Evolutionary conservation across 1,140 invertebrate species (phyloP).

Genomic region (Bombyx mandarina): DNA sequence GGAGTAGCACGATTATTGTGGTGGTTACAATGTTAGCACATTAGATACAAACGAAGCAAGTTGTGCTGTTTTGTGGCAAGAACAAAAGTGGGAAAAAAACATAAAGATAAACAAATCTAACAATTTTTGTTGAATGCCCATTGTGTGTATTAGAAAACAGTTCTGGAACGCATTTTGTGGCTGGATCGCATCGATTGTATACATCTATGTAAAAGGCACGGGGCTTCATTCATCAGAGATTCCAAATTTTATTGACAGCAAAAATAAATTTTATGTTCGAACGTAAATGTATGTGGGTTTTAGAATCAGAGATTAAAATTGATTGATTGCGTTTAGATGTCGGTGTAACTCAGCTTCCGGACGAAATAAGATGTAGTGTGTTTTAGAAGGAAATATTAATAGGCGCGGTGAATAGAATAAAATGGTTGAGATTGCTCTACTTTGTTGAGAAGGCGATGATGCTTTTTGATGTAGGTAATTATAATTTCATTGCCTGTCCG

Average conservation of each 20-base stretch:
- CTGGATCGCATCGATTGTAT: constrained; percentile 6
- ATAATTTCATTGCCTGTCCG: no score
- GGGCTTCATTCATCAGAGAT: constrained; percentile 9
- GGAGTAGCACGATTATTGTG: no score
- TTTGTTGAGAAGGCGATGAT: no score
- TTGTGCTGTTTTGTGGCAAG: not conserved
- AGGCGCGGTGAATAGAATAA: no score
- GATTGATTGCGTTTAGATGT: constrained; percentile 13
- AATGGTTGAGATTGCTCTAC: no score
- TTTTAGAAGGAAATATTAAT: not conserved
- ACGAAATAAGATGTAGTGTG: not conserved
- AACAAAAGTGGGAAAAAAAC: no score
- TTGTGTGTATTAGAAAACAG: no score
- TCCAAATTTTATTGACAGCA: constrained; percentile 12
- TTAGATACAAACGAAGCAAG: not conserved
- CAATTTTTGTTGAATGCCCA: no score
- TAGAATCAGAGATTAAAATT: constrained; percentile 12
- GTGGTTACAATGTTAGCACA: not conserved
- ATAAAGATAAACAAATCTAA: no score
- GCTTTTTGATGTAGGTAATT: no score
- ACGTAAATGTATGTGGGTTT: constrained; percentile 13
- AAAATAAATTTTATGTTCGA: constrained; percentile 15
- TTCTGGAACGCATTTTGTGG: not conserved
- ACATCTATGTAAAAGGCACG: constrained; percentile 12
- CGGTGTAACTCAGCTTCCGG: constrained; percentile 1